Conservation (phyloP, 2,113 vertebrate species). For the Lasiurus cinereus region DNA sequence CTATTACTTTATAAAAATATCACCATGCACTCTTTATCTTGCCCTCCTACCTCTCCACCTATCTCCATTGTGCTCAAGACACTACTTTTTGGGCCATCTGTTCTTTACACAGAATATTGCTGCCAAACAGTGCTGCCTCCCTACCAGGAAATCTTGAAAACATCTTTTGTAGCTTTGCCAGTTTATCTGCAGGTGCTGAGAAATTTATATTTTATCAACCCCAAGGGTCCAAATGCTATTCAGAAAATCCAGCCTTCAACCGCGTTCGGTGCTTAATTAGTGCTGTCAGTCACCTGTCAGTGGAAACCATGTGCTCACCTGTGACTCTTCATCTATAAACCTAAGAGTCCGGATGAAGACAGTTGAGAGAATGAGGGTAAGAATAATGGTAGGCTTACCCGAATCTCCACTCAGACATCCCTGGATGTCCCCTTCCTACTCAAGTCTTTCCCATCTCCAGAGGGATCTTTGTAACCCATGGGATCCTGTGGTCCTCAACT, state of each 20-base stretch:
- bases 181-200: constrained; percentile 64
- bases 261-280: constrained; percentile 54
- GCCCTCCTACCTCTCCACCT: background rate
- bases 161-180: constrained; percentile 71
- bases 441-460: background rate
- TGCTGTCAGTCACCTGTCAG: constrained; percentile 45
- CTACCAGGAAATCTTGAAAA: constrained; percentile 72
- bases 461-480: background rate
- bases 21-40: constrained; percentile 47
- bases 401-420: background rate
- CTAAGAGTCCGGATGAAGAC: background rate
- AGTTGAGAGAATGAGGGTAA: background rate
- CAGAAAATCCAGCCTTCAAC: constrained; percentile 5
- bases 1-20: constrained; percentile 62
- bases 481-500: background rate
- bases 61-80: constrained; percentile 47
- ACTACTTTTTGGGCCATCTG: constrained; percentile 60
- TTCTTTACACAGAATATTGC: constrained; percentile 54
- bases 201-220: constrained; percentile 67
- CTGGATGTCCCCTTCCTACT: background rate
- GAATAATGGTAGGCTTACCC: background rate
- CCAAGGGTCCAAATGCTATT: constrained; percentile 33
- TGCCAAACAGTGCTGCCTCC: constrained; percentile 21
- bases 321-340: background rate
- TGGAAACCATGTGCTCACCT: background rate